Base-by-base conservation (phyloP, 2,797 vertebrate species). In the Melanotaenia pygmaea region DNA sequence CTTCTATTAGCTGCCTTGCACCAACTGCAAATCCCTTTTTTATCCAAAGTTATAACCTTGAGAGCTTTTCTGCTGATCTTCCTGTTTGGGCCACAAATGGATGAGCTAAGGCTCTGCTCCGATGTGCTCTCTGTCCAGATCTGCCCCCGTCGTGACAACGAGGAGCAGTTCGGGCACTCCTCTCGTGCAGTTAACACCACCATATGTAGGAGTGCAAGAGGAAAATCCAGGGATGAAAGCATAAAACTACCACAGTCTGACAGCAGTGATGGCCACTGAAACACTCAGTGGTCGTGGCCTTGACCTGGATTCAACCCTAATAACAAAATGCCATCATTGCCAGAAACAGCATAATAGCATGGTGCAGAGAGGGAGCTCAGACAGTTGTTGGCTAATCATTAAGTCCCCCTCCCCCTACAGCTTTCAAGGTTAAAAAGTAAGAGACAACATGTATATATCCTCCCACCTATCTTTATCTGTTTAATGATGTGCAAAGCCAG, bases 1-100 rank as follows among this genome's bases (percentile, higher is more conserved):
- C 87, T 88, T 81, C 74, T 75, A 88, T 92, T 87, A 91, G 88
- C 91, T 85, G 63, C 72, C 80, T 51, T 79, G 76, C 76, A 59
- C 70, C 67, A 59, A 57, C 68, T 67, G 70, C 69, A 85, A 92
- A 92, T 89, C 87, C 76, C 79, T 78, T 67, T 81, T 78, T 88
- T 74, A 88, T 86, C 82, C 80, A 77, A 72, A 79, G 79, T 85
- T 88, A 84, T 86, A 87, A 90, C 90, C 82, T 84, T 72, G 70
- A 80, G 34, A 77, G 59, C 73, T 73, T 89, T 83, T 81, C 77
- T 85, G 85, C 82, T 89, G 85, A 91, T 92, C 83, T 83, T 71
- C 81, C 71, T 77, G 87, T 87, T 89, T 83, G 75, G 67, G 76
- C 56, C 78, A 86, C 74, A 85, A 83, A 79, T 64, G 71, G 86